phyloP scores from a whole-genome alignment of 2,888 invertebrate species.

The Trimorus sp. region DNA sequence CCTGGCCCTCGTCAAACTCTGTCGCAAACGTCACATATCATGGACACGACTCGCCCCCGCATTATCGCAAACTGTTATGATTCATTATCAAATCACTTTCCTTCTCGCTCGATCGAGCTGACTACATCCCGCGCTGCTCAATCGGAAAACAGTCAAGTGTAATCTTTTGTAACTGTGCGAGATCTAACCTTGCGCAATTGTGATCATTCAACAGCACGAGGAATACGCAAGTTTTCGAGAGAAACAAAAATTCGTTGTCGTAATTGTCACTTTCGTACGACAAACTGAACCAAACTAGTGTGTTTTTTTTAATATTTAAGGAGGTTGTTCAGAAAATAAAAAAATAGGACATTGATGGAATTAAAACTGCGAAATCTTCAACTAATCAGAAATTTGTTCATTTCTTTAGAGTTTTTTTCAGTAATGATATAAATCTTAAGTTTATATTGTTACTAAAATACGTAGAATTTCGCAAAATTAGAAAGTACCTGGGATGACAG shows the following conservation, averaged over 20 bases:
- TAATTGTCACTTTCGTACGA: slow-evolving; percentile 29
- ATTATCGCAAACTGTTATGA: slow-evolving; percentile 4
- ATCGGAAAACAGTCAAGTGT: slow-evolving; percentile 40
- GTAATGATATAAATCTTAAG: too few relatives aligned
- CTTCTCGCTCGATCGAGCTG: slow-evolving; percentile 37
- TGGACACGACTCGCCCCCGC: slow-evolving; percentile 6
- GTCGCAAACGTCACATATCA: slow-evolving; percentile 43
- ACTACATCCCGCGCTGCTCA: slow-evolving; percentile 21
- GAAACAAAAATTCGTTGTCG: slow-evolving; percentile 11
- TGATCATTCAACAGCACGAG: background rate
- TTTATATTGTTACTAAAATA: too few relatives aligned
- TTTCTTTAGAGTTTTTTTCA: too few relatives aligned
- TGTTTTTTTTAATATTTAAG: too few relatives aligned
- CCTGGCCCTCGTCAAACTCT: slow-evolving; percentile 45
- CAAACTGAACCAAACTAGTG: background rate
- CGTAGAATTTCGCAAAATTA: too few relatives aligned
- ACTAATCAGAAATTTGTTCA: too few relatives aligned
- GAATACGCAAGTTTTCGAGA: background rate
- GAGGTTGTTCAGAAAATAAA: too few relatives aligned
- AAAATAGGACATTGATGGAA: too few relatives aligned
- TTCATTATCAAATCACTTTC: slow-evolving; percentile 44
- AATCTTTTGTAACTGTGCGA: slow-evolving; percentile 15
- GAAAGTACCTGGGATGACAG: too few relatives aligned
- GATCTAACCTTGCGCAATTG: slow-evolving; percentile 1
- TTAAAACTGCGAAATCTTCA: too few relatives aligned